Percentiles rank a stretch among this genome's conserved stretches.
phyloP scores from a whole-genome alignment of 2,888 invertebrate species.

The Ormyrus thymus region DNA sequence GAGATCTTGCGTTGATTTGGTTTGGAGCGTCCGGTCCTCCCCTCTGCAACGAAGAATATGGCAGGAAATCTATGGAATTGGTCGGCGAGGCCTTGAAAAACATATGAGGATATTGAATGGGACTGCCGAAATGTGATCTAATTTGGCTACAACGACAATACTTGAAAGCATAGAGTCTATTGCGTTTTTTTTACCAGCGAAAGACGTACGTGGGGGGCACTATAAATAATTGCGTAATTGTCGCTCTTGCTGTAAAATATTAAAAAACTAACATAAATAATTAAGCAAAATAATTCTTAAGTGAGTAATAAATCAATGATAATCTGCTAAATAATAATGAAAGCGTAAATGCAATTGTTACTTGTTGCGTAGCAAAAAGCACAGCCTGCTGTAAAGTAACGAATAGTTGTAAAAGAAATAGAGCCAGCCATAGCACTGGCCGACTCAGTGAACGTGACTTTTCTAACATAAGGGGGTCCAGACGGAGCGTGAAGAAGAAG shows the following conservation, averaged over 20 bases:
- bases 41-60: slow-evolving; percentile 78
- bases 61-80: slow-evolving; percentile 78
- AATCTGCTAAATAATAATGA: slow-evolving; percentile 11
- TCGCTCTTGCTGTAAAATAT: slow-evolving; percentile 38
- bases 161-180: slow-evolving; percentile 11
- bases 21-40: slow-evolving; percentile 76
- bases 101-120: slow-evolving; percentile 25
- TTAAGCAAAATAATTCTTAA: slow-evolving; percentile 32
- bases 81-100: slow-evolving; percentile 74
- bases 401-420: neutral
- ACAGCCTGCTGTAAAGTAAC: neutral
- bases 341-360: slow-evolving; percentile 5
- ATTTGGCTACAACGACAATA: slow-evolving; percentile 17
- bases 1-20: slow-evolving; percentile 77
- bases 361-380: neutral
- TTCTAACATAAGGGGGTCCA: neutral
- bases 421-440: neutral
- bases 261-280: slow-evolving; percentile 42
- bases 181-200: slow-evolving; percentile 49
- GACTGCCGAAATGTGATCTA: neutral
- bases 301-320: slow-evolving; percentile 5
- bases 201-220: slow-evolving; percentile 41
- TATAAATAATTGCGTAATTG: slow-evolving; percentile 39
- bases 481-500: neutral
- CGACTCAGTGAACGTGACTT: neutral